Percentiles rank a stretch among this genome's conserved stretches.
Conservation (phyloP, 2,113 vertebrate species). For the Camelus dromedarius region DNA sequence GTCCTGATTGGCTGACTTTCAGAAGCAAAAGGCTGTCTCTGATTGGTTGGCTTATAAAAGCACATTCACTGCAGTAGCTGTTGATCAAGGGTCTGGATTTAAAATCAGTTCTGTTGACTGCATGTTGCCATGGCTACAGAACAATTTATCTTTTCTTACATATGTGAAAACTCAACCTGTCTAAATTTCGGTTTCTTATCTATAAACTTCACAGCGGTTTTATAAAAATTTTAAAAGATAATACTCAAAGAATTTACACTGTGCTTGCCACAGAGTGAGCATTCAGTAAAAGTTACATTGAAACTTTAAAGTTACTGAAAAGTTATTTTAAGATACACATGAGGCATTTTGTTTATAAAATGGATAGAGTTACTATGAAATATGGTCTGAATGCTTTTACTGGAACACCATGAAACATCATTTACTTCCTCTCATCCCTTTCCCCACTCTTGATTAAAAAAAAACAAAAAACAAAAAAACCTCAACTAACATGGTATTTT, state of each 20-base stretch:
- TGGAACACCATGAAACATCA: background rate
- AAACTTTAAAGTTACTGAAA: background rate
- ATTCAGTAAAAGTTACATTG: background rate
- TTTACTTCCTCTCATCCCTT: background rate
- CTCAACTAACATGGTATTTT: background rate
- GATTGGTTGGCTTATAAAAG: background rate
- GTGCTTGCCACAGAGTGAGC: background rate
- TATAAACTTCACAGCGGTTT: constrained; percentile 12
- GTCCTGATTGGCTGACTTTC: background rate
- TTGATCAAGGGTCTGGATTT: background rate
- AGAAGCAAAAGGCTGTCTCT: background rate
- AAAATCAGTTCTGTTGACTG: background rate
- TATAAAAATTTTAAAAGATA: background rate
- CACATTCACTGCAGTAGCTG: background rate
- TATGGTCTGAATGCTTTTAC: background rate
- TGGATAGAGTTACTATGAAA: background rate
- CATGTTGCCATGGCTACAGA: background rate
- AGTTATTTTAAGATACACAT: background rate
- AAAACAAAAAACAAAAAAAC: background rate
- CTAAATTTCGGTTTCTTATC: background rate
- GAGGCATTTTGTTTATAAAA: background rate
- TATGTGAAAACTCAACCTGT: constrained; percentile 13
- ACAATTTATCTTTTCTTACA: background rate
- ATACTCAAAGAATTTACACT: background rate
- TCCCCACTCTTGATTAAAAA: background rate